Conservation (phyloP, 2,888 invertebrate species). For the Neuroscelio doddi region DNA sequence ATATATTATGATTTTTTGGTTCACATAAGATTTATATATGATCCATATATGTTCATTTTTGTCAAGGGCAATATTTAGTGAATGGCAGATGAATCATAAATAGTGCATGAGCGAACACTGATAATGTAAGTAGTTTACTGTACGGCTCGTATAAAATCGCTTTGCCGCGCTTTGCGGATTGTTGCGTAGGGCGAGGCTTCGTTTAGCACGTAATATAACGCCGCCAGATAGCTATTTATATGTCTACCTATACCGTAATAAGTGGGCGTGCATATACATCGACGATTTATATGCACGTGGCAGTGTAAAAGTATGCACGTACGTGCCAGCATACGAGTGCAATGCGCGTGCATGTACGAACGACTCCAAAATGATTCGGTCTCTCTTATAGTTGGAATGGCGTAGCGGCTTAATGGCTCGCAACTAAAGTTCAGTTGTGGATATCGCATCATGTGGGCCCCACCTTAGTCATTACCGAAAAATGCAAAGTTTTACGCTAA, state of each 20-base stretch:
- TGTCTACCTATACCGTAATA: constrained; percentile 35
- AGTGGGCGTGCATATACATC: constrained; percentile 18
- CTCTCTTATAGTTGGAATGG: constrained; percentile 48
- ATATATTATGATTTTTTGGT: no score
- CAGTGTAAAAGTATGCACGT: no score
- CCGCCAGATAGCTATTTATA: constrained; percentile 55
- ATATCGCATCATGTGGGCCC: constrained; percentile 16
- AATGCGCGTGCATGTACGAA: neutral
- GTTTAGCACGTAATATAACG: constrained; percentile 59
- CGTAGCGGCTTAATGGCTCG: constrained; percentile 64
- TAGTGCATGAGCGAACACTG: constrained; percentile 3
- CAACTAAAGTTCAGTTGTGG: constrained; percentile 59
- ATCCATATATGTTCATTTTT: no score
- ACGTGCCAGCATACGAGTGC: no score
- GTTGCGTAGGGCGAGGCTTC: constrained; percentile 50
- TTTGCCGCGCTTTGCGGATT: constrained; percentile 45
- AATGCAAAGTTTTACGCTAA: no score
- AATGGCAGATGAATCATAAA: neutral
- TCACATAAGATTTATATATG: no score
- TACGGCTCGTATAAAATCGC: constrained; percentile 15
- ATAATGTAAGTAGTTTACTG: neutral
- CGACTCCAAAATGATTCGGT: neutral
- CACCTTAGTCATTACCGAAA: neutral
- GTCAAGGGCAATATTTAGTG: neutral
- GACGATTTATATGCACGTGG: constrained; percentile 16